phyloP scores from a whole-genome alignment of 30 jellyfish, hydroid and myxozoan species.

The Hydra vulgaris region DNA sequence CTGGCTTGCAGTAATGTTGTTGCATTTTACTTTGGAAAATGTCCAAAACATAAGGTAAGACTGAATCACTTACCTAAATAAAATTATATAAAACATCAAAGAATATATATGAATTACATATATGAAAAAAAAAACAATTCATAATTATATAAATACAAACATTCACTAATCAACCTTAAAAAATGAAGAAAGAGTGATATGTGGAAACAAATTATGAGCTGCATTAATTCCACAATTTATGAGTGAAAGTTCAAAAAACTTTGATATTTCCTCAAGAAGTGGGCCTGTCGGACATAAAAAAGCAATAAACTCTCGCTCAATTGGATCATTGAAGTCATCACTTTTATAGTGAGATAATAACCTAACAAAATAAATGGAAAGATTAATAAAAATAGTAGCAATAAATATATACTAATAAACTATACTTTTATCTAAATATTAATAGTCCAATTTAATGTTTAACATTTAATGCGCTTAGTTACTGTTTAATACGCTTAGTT shows the following conservation, averaged over 20 bases:
- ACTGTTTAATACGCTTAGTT: no score
- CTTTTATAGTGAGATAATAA: constrained; percentile 57
- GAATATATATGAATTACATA: no score
- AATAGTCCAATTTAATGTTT: no score
- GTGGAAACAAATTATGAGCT: constrained; percentile 91
- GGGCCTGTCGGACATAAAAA: constrained; percentile 82
- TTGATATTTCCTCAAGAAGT: constrained; percentile 29
- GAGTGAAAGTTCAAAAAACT: constrained; percentile 54
- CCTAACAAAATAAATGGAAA: constrained; percentile 47
- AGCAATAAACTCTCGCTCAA: constrained; percentile 57
- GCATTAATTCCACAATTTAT: constrained; percentile 78
- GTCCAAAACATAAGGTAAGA: constrained; percentile 68
- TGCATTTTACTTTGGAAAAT: constrained; percentile 36
- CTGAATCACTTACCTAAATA: constrained; percentile 50
- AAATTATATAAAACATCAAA: no score
- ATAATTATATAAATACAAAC: no score
- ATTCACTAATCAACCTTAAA: no score
- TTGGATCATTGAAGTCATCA: constrained; percentile 34
- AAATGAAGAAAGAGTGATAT: constrained; percentile 76
- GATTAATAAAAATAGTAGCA: no score
- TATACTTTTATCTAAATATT: no score
- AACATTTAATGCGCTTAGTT: no score
- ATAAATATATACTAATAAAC: no score
- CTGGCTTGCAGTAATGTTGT: constrained; percentile 15
- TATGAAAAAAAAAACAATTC: no score